Evolutionary conservation across 2,797 vertebrate genomes (phyloP), one percentile per base, ranked within the genome.

Genomic region (Schizopygopsis pylzovi): DNA sequence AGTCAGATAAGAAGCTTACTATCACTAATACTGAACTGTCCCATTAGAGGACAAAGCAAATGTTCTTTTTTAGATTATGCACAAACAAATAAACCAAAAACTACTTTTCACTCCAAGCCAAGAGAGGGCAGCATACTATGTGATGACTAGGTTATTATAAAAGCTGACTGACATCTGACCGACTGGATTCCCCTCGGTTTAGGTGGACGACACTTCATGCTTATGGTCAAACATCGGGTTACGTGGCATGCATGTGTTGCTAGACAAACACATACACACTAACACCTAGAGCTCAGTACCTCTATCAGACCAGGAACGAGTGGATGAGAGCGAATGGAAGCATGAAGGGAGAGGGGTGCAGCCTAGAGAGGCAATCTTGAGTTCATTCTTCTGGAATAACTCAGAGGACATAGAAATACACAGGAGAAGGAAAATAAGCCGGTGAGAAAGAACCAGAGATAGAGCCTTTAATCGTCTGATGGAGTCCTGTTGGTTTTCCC

Each of bases 331-430:
- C 70, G 93, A 91, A 87, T 91, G 91, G 83, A 91, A 78, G 88
- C 92, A 91, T 73, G 88, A 81, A 90, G 93, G 89, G 90, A 88
- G 87, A 89, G 94, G 91, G 87, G 93, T 91, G 68, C 81, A 90
- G 86, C 89, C 92, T 90, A 96, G 91, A 91, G 94, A 94, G 87
- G 95, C 92, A 90, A 94, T 95, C 95, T 92, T 94, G 92, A 92
- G 89, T 91, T 95, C 82, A 84, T 94, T 96, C 92, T 95, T 95
- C 96, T 97, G 93, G 91, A 94, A 88, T 91, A 88, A 90, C 92
- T 94, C 95, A 93, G 61, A 72, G 84, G 56, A 82, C 89, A 79
- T 4, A 52, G 16, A 79, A 37, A 86, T 4, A 89, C 88, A 84
- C 28, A 76, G 72, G 82, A 77, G 87, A 70, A 28, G n/a, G 37